These are phyloP conservation scores for Neopipo cinnamomea DNA, from an alignment of 2,113 vertebrate genomes.

Conservation along the genomic window DNA sequence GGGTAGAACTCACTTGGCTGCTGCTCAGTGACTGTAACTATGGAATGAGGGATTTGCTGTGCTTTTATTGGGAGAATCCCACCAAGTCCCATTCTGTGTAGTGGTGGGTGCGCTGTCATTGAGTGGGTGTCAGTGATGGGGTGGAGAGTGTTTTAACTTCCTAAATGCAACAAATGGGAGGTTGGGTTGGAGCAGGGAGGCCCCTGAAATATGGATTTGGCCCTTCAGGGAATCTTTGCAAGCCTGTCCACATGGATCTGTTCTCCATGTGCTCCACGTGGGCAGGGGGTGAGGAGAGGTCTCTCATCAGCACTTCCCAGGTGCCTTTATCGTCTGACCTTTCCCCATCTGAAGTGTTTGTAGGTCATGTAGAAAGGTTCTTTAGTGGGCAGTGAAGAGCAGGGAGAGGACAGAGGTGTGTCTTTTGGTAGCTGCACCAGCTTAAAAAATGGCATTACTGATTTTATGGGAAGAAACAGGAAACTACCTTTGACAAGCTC, in stretches of 20 bases:
- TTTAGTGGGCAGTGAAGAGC: neutral
- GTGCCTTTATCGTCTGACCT: neutral
- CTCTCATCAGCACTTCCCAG: neutral
- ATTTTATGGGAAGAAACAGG: neutral
- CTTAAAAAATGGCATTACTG: neutral
- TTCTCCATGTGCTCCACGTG: neutral
- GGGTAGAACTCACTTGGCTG: neutral
- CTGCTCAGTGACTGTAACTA: neutral
- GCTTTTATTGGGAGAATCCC: neutral
- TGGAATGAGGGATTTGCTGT: neutral
- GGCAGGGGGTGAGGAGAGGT: neutral
- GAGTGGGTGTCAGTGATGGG: neutral
- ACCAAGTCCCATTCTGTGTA: fast-evolving
- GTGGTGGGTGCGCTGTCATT: fast-evolving
- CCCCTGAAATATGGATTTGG: neutral
- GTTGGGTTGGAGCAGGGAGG: neutral
- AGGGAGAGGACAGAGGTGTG: neutral
- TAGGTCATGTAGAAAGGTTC: neutral
- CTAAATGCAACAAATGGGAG: neutral
- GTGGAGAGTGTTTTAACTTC: neutral
- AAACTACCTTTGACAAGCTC: neutral
- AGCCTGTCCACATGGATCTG: neutral
- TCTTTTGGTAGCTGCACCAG: neutral
- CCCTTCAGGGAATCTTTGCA: neutral
- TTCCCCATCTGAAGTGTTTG: neutral